A percentile compares a stretch with the other conserved stretches of the same genome.
Conservation (phyloP, 1,140 invertebrate species). For the Pomacea maculata region DNA sequence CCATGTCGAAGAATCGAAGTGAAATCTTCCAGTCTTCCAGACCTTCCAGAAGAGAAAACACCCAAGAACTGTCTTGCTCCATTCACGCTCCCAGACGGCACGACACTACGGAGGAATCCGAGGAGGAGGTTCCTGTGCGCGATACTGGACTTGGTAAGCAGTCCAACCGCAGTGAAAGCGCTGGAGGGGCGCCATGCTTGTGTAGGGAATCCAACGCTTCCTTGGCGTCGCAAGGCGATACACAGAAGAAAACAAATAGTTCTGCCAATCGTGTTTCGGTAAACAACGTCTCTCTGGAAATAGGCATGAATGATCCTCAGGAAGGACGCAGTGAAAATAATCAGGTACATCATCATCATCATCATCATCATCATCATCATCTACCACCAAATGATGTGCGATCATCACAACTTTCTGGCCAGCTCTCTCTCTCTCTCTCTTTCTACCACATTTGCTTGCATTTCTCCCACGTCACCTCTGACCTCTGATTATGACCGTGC, state of each 20-base stretch:
- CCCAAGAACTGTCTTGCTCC: not conserved
- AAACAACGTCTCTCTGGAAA: too few species aligned
- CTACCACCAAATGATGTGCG: not conserved
- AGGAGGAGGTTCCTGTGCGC: conserved; percentile 11
- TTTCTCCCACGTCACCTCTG: not conserved
- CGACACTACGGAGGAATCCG: not conserved
- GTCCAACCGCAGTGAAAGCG: not conserved
- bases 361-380: not conserved
- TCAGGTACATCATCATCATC: not conserved
- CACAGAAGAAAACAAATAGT: not conserved
- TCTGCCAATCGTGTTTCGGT: too few species aligned
- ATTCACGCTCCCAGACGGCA: not conserved
- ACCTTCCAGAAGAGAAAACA: not conserved
- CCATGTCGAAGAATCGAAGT: too few species aligned
- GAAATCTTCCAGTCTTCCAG: not conserved
- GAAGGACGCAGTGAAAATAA: too few species aligned
- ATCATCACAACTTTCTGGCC: not conserved
- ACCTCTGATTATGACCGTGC: too few species aligned
- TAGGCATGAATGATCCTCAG: too few species aligned
- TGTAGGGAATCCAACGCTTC: not conserved
- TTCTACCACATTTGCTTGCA: not conserved
- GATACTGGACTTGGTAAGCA: not conserved
- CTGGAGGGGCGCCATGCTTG: not conserved
- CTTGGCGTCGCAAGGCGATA: not conserved
- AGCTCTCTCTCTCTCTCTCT: too few species aligned